A percentile compares a stretch with the other conserved stretches of the same genome.
Conservation (phyloP, 1,140 invertebrate genomes). For the Druon quercuslanigerum region DNA sequence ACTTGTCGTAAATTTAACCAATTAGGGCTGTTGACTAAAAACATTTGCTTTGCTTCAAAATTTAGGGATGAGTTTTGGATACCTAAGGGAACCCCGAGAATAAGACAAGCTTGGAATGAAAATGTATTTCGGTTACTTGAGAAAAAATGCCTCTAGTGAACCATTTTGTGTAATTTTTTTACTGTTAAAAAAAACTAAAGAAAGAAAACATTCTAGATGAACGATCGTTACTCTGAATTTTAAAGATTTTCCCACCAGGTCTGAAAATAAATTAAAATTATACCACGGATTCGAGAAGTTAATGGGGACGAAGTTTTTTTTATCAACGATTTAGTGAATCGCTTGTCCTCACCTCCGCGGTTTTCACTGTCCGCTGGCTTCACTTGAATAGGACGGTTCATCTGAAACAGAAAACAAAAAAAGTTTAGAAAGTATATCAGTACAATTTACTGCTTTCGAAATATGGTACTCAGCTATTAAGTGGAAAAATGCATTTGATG, state of each 20-base stretch:
- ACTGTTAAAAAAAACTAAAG: neutral
- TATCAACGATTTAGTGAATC: neutral
- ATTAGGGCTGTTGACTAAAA: constrained; percentile 46
- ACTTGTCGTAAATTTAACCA: constrained; percentile 46
- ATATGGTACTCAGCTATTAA: neutral
- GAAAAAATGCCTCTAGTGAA: constrained; percentile 2
- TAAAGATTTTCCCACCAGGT: neutral
- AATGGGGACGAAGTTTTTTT: neutral
- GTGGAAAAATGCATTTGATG: neutral
- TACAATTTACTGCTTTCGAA: neutral
- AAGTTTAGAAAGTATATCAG: neutral
- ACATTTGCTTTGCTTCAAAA: constrained; percentile 50
- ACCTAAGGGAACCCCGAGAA: constrained; percentile 24
- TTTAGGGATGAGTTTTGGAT: constrained; percentile 37
- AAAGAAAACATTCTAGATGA: neutral
- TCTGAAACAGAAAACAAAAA: constrained; percentile 84
- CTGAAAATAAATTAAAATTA: constrained; percentile 5
- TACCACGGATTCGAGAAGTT: neutral
- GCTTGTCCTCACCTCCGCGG: constrained; percentile 89
- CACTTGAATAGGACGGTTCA: constrained; percentile 99
- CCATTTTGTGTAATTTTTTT: neutral
- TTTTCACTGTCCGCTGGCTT: constrained; percentile 99
- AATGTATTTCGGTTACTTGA: neutral
- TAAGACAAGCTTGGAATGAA: constrained; percentile 34
- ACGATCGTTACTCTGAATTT: neutral